Evolutionary conservation across 2,113 vertebrate genomes (phyloP).

Genomic region (Addax nasomaculatus): DNA sequence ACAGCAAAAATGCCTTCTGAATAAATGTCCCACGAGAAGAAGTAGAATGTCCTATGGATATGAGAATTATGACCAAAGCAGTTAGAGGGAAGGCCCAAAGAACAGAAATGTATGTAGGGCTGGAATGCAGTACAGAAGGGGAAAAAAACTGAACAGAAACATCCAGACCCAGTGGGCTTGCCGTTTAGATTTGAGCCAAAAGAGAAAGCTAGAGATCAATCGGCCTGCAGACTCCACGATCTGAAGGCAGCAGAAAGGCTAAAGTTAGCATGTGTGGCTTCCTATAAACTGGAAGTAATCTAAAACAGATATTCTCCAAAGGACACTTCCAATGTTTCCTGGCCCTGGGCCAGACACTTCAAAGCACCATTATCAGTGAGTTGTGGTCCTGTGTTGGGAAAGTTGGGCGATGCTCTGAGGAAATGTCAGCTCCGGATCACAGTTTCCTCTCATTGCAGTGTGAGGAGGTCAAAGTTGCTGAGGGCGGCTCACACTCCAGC

Average conservation of each 20-base stretch:
- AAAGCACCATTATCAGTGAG: constrained; percentile 84
- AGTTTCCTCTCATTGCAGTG: constrained; percentile 78
- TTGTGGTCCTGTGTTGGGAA: constrained; percentile 79
- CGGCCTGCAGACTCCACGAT: constrained; percentile 72
- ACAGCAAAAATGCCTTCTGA: neutral
- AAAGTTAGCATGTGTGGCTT: constrained; percentile 82
- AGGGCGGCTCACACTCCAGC: neutral
- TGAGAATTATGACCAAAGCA: neutral
- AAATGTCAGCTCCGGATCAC: constrained; percentile 78
- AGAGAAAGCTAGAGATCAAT: constrained; percentile 78
- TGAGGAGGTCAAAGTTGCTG: constrained; percentile 73
- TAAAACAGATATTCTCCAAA: constrained; percentile 84
- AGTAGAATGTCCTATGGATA: neutral
- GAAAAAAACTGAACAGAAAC: neutral
- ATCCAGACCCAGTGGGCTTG: constrained; percentile 1
- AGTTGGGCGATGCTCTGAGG: constrained; percentile 79
- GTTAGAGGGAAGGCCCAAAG: neutral
- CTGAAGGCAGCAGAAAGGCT: constrained; percentile 79
- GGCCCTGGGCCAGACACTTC: constrained; percentile 81
- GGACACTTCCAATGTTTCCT: constrained; percentile 80
- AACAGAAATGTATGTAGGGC: neutral
- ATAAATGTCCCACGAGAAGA: neutral
- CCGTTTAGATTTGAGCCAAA: constrained; percentile 73
- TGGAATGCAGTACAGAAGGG: neutral
- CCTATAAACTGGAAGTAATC: constrained; percentile 81